Evolutionary conservation across 2,113 vertebrate species (phyloP), one percentile per base, ranked within the genome.

Genomic region (Scomber colias): DNA sequence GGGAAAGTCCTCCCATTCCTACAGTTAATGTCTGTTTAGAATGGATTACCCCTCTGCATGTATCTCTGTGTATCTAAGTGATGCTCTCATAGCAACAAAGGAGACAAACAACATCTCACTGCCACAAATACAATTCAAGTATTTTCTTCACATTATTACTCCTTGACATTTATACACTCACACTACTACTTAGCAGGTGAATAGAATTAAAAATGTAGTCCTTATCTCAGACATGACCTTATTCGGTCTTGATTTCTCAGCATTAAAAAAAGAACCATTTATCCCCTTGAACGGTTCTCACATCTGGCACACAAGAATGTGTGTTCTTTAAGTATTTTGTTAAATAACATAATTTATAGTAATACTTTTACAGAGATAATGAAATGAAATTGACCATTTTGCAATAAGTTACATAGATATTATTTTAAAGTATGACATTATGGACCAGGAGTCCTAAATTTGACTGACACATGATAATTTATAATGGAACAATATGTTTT

Each of bases 291-390:
- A 46, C 30, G 13, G n/a, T 13, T 7, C 11, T 53, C 48, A 66
- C 49, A 74, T 78, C 31, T 59, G 45, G 35, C 46, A 46, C 51
- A 11, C 24, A 10, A 75, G 4, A 5, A 15, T 24, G 7, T 4
- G 53, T 54, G 70, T 64, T 59, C 49, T 40, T 27, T 12, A 49
- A 35, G 15, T 80, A 24, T 71, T 24, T 71, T 65, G 11, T 61
- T 65, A 71, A 17, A 53, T 56, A 57, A 83, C 12, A 63, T 13
- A 61, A 15, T 35, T 70, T 14, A 27, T 48, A 24, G 51, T 27
- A 45, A 69, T 59, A 73, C n/a, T 70, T 21, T 14, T 74, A 65
- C 40, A 61, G 24, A 49, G 15, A 16, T 17, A 64, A 30, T 21
- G 21, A 21, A 21, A 21, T 63, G 7, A 57, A 78, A 59, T 4